These are phyloP conservation scores for Sebastes schlegelii DNA, from an alignment of 2,113 vertebrate genomes.

Conservation along the genomic window DNA sequence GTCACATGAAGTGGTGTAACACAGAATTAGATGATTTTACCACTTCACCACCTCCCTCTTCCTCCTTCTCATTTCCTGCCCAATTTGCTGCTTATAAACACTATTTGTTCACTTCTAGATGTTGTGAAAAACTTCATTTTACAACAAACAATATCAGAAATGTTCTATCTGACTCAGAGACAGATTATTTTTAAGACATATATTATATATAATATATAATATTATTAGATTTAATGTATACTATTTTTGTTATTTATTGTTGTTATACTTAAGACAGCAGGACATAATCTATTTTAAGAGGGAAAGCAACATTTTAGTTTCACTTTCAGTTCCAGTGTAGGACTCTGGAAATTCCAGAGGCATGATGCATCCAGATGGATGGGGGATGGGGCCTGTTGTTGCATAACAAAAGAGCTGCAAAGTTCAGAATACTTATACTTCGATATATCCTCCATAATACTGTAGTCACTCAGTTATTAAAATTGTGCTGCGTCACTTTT, in stretches of 20 bases:
- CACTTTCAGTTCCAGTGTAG: background rate
- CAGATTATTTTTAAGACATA: background rate
- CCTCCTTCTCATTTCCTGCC: background rate
- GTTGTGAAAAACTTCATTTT: background rate
- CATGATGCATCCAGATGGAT: background rate
- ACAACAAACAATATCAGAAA: background rate
- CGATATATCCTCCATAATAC: background rate
- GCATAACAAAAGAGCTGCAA: constrained; percentile 8
- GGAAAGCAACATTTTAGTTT: background rate
- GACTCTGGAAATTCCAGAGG: background rate
- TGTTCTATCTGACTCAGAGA: background rate
- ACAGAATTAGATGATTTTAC: background rate
- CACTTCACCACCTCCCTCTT: background rate
- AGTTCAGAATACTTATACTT: constrained; percentile 2
- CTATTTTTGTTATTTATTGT: too few relatives aligned
- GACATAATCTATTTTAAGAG: background rate
- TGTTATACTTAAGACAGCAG: too few relatives aligned
- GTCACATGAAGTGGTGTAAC: background rate
- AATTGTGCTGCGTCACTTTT: background rate
- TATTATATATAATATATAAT: too few relatives aligned
- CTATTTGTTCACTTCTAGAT: background rate
- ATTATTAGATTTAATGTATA: too few relatives aligned
- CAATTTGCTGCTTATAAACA: background rate
- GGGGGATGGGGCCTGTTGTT: background rate
- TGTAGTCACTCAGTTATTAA: background rate